phyloP scores from a whole-genome alignment of 1,140 invertebrate species.

The Gonatopus flavifemur region DNA sequence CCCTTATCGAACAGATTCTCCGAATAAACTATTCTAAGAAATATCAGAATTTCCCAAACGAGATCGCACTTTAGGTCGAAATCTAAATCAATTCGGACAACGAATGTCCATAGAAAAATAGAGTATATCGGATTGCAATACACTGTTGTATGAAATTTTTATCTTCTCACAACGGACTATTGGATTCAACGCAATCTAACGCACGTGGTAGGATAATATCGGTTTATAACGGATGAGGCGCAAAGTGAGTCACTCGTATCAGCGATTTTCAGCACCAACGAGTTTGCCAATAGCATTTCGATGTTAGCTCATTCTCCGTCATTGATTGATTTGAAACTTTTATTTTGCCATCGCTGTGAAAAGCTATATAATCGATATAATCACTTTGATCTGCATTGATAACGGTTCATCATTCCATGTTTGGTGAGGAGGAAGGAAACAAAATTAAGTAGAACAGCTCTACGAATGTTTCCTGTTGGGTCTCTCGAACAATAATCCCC shows the following conservation, averaged over 20 bases:
- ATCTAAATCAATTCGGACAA: too few species aligned
- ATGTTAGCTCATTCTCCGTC: background rate
- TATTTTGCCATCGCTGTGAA: background rate
- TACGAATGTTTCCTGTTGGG: too few species aligned
- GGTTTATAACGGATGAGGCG: slow-evolving; percentile 19
- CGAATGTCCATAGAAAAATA: too few species aligned
- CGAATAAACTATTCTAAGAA: too few species aligned
- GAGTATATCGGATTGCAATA: too few species aligned
- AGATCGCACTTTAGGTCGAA: too few species aligned
- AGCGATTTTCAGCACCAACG: slow-evolving; percentile 14
- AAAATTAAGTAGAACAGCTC: background rate
- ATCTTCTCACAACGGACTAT: slow-evolving; percentile 29
- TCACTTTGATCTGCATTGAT: background rate
- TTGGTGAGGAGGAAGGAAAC: background rate
- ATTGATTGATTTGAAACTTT: background rate
- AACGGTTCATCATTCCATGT: background rate
- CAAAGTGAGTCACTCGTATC: slow-evolving; percentile 10
- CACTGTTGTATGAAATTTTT: too few species aligned
- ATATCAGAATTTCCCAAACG: too few species aligned
- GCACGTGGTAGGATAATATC: slow-evolving; percentile 30
- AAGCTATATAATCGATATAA: too few species aligned
- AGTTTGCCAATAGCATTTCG: too few species aligned
- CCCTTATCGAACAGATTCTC: too few species aligned
- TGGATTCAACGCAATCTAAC: slow-evolving; percentile 17
- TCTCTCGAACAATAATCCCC: too few species aligned